A percentile compares a stretch with the other conserved stretches of the same genome.
Conservation (phyloP, 2,113 vertebrate genomes). For the Rhabdomys dilectus region DNA sequence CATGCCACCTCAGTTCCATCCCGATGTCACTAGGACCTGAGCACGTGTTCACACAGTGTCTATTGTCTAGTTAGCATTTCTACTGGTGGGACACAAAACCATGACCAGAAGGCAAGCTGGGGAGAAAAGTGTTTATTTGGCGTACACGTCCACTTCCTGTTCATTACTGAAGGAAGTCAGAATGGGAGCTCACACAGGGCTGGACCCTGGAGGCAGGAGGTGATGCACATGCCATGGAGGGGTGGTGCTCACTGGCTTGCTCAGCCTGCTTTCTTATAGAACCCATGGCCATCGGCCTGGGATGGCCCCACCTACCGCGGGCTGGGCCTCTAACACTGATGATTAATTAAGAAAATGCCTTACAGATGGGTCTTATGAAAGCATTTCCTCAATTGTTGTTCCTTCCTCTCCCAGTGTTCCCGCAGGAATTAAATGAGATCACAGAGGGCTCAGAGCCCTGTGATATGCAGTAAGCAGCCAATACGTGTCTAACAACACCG, state of each 20-base stretch:
- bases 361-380: background rate
- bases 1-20: fast-evolving
- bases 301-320: background rate
- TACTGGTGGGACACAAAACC: background rate
- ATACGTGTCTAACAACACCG: background rate
- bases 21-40: background rate
- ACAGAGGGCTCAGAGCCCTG: background rate
- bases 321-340: background rate
- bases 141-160: background rate
- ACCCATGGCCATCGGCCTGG: background rate
- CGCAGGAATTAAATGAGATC: background rate
- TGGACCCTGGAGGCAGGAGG: background rate
- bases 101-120: background rate
- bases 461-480: background rate
- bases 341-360: background rate
- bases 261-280: background rate
- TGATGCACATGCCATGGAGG: background rate
- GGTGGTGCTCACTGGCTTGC: background rate
- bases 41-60: background rate
- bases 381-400: background rate
- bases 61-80: background rate
- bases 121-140: background rate
- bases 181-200: background rate
- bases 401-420: background rate
- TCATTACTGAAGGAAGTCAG: background rate